Percentiles rank a stretch among this genome's conserved stretches.
Evolutionary conservation across 2,113 vertebrate genomes (phyloP).

Genomic region (Arvicanthis niloticus): DNA sequence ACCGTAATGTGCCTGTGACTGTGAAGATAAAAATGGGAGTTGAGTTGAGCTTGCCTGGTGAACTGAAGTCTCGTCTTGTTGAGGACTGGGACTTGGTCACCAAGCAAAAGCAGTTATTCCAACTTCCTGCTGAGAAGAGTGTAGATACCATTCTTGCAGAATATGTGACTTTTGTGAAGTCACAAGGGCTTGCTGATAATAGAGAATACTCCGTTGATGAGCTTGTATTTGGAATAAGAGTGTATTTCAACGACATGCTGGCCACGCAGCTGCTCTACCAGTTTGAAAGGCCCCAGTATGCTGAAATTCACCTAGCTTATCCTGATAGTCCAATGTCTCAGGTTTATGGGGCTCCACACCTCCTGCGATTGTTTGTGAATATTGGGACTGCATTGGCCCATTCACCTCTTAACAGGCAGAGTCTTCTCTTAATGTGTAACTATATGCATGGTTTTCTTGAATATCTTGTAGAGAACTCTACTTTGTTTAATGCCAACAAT

Average conservation of each 20-base stretch:
- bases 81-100: conserved; percentile 99
- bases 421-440: conserved; percentile 94
- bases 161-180: conserved; percentile 97
- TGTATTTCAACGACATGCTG: conserved; percentile 98
- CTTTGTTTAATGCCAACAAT: conserved; percentile 95
- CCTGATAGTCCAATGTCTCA: conserved; percentile 96
- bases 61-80: conserved; percentile 97
- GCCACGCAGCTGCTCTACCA: conserved; percentile 98
- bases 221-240: conserved; percentile 95
- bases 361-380: conserved; percentile 96
- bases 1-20: conserved; percentile 96
- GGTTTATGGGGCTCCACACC: conserved; percentile 96
- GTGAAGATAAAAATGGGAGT: conserved; percentile 89
- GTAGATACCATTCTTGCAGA: conserved; percentile 96
- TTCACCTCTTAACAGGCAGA: conserved; percentile 96
- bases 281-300: conserved; percentile 97
- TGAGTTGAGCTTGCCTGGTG: conserved; percentile 97
- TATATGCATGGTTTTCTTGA: conserved; percentile 97
- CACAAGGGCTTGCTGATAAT: conserved; percentile 96
- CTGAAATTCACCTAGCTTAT: conserved; percentile 94
- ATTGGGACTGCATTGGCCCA: conserved; percentile 97
- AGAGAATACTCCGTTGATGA: conserved; percentile 98
- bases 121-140: conserved; percentile 95
- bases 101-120: conserved; percentile 97
- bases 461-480: conserved; percentile 96